Percentiles rank a stretch among this genome's conserved stretches.
phyloP scores from a whole-genome alignment of 2,797 vertebrate genomes.

The Urosaurus nigricauda region DNA sequence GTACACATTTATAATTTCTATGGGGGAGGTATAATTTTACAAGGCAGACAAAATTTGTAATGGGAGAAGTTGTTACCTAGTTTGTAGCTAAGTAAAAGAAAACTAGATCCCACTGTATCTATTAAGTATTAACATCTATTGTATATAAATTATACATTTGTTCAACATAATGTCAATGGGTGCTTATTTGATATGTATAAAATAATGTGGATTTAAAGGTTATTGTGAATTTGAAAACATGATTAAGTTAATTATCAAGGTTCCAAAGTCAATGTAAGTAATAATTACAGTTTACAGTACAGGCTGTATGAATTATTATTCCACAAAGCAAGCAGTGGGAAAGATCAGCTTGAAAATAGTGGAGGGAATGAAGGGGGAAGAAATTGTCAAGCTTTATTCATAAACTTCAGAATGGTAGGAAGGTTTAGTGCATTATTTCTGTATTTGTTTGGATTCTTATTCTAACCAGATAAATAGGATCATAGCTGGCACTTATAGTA shows the following conservation, averaged over 20 bases:
- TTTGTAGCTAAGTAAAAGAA: neutral
- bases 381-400: constrained; percentile 8
- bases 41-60: neutral
- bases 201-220: neutral
- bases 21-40: neutral
- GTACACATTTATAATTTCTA: neutral
- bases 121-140: constrained; percentile 12
- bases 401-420: constrained; percentile 27
- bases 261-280: constrained; percentile 15
- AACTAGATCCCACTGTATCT: neutral
- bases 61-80: neutral
- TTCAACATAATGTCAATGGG: neutral
- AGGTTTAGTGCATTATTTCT: neutral
- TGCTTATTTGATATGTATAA: neutral
- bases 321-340: constrained; percentile 28
- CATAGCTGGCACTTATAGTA: neutral
- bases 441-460: constrained; percentile 49
- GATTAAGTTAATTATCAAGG: neutral
- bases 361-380: constrained; percentile 10
- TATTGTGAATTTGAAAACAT: constrained; percentile 3
- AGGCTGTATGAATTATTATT: constrained; percentile 10
- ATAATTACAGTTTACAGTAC: neutral
- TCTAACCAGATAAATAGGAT: constrained; percentile 27
- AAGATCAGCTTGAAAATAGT: constrained; percentile 31
- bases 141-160: constrained; percentile 1